These are phyloP conservation scores for Rhamnusium bicolor DNA, from an alignment of 2,888 invertebrate genomes.

Conservation along the genomic window DNA sequence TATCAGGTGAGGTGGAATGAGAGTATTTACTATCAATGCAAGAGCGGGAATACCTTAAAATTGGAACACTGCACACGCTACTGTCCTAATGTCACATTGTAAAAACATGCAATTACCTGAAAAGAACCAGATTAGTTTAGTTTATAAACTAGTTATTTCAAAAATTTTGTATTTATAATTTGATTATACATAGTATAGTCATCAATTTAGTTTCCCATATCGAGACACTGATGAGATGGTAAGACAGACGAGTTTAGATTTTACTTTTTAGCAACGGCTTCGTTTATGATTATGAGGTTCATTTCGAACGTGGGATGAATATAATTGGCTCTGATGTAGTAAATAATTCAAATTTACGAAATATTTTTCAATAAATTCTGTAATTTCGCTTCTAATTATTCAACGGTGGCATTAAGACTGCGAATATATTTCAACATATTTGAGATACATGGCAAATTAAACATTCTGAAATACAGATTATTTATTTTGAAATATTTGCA, in stretches of 20 bases:
- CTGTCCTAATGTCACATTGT: background rate
- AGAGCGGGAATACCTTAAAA: background rate
- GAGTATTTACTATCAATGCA: background rate
- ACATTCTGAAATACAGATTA: too few relatives aligned
- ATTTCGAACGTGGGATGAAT: slow-evolving; percentile 11
- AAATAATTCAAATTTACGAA: background rate
- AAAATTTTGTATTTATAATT: too few relatives aligned
- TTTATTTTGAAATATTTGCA: too few relatives aligned
- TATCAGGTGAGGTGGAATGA: background rate
- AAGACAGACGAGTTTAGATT: background rate
- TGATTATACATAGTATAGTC: background rate
- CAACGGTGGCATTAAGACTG: background rate
- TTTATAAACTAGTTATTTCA: too few relatives aligned
- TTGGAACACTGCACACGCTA: background rate
- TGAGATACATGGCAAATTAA: too few relatives aligned
- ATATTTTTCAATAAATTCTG: background rate
- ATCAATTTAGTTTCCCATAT: slow-evolving; percentile 7
- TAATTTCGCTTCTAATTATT: background rate
- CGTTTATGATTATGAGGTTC: background rate
- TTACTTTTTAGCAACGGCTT: background rate
- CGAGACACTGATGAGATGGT: background rate
- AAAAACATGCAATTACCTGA: slow-evolving; percentile 15
- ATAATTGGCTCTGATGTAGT: background rate
- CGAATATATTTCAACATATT: background rate
- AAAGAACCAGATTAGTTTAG: background rate